These are phyloP conservation scores for Formica selysi DNA, from an alignment of 1,140 invertebrate species.

Conservation along the genomic window DNA sequence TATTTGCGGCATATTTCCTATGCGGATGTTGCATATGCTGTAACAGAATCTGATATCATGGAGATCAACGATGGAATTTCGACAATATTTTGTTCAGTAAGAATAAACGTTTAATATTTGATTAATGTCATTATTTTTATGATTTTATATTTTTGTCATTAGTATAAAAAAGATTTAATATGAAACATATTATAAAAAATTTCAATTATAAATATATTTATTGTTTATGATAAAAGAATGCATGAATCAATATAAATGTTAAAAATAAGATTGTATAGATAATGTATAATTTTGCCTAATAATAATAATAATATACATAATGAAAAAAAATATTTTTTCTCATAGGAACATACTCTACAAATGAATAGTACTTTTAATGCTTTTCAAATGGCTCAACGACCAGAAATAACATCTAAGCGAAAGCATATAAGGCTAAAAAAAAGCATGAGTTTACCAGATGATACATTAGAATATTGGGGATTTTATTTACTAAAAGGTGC, in stretches of 20 bases:
- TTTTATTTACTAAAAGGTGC: constrained; percentile 94
- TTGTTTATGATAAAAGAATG: not conserved
- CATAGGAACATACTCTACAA: constrained; percentile 90
- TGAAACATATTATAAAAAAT: not conserved
- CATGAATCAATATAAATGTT: not conserved
- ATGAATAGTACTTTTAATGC: constrained; percentile 94
- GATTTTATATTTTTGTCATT: not conserved
- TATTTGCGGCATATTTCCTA: constrained; percentile 91
- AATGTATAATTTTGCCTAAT: not conserved
- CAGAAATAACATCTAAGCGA: constrained; percentile 89
- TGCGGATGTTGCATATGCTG: constrained; percentile 90
- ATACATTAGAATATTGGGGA: constrained; percentile 95
- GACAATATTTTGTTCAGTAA: constrained; percentile 90
- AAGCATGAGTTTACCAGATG: constrained; percentile 93
- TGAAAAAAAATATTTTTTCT: constrained; percentile 54
- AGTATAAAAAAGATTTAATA: constrained; percentile 10
- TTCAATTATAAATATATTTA: not conserved
- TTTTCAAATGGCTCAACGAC: constrained; percentile 91
- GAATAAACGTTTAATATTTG: constrained; percentile 51
- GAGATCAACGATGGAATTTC: constrained; percentile 93
- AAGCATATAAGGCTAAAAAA: constrained; percentile 93
- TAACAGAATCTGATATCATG: constrained; percentile 93
- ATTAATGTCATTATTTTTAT: constrained; percentile 26
- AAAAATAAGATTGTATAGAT: not conserved
- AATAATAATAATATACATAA: no score